Percentiles rank a stretch among this genome's conserved stretches.
Conservation (phyloP, 2,888 invertebrate species). For the Galerucella pusilla region DNA sequence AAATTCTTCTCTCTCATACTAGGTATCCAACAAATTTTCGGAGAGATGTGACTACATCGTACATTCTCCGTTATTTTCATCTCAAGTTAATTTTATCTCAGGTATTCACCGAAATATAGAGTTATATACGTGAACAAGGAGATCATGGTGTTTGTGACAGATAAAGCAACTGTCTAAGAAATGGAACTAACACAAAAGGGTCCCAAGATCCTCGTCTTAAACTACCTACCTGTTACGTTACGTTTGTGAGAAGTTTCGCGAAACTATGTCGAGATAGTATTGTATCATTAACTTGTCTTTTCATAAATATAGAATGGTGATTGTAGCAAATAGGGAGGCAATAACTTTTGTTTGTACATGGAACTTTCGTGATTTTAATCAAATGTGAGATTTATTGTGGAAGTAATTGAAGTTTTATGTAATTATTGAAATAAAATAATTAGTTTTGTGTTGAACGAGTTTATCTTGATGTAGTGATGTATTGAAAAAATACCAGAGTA, state of each 20-base stretch:
- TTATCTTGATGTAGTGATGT: no score
- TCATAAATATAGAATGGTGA: background rate
- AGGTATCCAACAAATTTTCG: no score
- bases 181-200: constrained; percentile 21
- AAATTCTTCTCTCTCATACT: no score
- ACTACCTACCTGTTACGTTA: constrained; percentile 25
- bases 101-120: background rate
- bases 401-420: no score
- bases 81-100: background rate
- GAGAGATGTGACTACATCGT: no score
- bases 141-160: constrained; percentile 26
- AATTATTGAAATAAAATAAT: no score
- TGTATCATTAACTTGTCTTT: constrained; percentile 7
- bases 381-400: no score
- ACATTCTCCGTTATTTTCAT: no score
- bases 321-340: background rate
- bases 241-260: constrained; percentile 19
- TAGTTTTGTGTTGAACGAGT: no score
- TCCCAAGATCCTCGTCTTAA: constrained; percentile 4
- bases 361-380: no score
- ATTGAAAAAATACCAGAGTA: no score
- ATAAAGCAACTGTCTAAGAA: constrained; percentile 24
- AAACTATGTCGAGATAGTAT: constrained; percentile 21
- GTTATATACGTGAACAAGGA: constrained; percentile 4
- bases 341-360: background rate